phyloP scores from a whole-genome alignment of 2,888 invertebrate species.

The Eumacrocentrus americanus region DNA sequence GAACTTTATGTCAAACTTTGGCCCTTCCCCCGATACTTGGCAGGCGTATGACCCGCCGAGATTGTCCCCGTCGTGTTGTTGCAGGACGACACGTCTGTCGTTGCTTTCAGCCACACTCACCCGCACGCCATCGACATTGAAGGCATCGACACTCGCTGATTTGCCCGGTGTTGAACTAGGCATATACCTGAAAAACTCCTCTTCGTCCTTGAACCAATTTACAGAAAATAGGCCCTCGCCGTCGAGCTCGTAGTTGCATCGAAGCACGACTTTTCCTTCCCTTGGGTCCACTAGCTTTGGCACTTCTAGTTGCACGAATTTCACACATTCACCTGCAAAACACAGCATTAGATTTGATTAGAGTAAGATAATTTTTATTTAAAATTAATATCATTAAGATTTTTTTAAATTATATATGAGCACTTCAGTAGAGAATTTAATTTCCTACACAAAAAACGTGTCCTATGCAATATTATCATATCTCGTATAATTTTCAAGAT shows the following conservation, averaged over 20 bases:
- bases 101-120: constrained; percentile 52
- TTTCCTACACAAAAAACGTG: not conserved
- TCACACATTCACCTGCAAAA: constrained; percentile 43
- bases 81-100: constrained; percentile 43
- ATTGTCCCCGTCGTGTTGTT: constrained; percentile 15
- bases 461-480: too few relatives aligned
- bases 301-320: constrained; percentile 45
- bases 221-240: constrained; percentile 54
- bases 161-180: constrained; percentile 40
- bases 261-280: constrained; percentile 44
- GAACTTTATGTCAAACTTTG: constrained; percentile 50
- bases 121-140: constrained; percentile 43
- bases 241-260: constrained; percentile 54
- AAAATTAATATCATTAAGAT: not conserved
- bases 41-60: constrained; percentile 54
- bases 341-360: too few relatives aligned
- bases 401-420: too few relatives aligned
- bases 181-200: constrained; percentile 53
- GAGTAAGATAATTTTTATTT: constrained; percentile 1
- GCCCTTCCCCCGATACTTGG: constrained; percentile 54
- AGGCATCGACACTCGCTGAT: constrained; percentile 40
- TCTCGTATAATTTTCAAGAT: too few relatives aligned
- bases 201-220: constrained; percentile 55
- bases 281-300: constrained; percentile 56
- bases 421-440: too few relatives aligned